Conservation (phyloP, 2,113 vertebrate genomes). For the Mystacornis crossleyi region DNA sequence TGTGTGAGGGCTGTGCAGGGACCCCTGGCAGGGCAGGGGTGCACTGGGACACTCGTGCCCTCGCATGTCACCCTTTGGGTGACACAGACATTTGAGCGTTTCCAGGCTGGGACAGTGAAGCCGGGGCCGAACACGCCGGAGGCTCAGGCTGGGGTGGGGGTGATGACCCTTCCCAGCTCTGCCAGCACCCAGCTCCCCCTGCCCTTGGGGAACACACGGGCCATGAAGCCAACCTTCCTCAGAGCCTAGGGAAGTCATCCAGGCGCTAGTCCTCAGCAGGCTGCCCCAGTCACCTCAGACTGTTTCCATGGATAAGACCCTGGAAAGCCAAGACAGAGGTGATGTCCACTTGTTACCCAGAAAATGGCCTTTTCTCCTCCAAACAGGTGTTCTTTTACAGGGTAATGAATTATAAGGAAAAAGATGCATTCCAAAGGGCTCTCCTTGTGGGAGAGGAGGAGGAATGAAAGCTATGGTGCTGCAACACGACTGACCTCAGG, state of each 20-base stretch:
- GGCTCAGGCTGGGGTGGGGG: accelerated
- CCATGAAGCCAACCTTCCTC: accelerated
- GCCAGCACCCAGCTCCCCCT: accelerated
- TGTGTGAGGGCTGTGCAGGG: background rate
- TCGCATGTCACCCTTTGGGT: accelerated
- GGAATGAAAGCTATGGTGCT: background rate
- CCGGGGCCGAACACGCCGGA: accelerated
- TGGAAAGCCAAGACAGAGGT: background rate
- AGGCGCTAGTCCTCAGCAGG: accelerated
- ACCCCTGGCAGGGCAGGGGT: accelerated
- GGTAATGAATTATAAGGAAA: background rate
- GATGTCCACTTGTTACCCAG: background rate
- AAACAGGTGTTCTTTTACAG: background rate
- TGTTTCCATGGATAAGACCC: background rate
- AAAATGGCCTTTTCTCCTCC: background rate
- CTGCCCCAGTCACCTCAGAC: background rate
- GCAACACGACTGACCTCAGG: background rate
- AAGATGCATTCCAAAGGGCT: background rate
- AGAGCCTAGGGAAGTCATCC: background rate
- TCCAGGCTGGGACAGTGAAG: accelerated
- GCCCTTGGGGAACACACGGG: accelerated
- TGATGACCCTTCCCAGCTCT: background rate
- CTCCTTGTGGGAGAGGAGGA: accelerated
- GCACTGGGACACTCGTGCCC: background rate
- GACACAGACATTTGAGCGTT: background rate